A percentile compares a stretch with the other conserved stretches of the same genome.
These are phyloP conservation scores for Pammene fasciana DNA, from an alignment of 2,888 invertebrate genomes.

Conservation along the genomic window DNA sequence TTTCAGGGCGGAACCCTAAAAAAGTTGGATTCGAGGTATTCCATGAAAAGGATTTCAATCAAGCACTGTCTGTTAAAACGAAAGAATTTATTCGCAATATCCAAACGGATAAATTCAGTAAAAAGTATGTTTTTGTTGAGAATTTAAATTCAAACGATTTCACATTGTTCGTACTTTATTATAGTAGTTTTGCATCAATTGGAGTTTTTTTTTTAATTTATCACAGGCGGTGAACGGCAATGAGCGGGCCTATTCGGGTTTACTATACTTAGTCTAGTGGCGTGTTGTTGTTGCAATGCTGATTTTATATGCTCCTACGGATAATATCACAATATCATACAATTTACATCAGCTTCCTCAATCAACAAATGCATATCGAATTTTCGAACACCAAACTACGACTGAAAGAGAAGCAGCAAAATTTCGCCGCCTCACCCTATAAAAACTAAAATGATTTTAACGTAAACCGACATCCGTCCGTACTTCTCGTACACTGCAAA, in stretches of 20 bases:
- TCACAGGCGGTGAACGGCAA: no score
- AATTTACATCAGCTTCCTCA: no score
- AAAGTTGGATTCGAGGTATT: not conserved
- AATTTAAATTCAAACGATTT: not conserved
- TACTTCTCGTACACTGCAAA: slow-evolving; percentile 6
- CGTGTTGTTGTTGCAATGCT: no score
- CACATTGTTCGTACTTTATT: not conserved
- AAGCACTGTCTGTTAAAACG: slow-evolving; percentile 1
- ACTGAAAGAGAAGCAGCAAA: no score
- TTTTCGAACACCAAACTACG: no score
- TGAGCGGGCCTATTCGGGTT: no score
- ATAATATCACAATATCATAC: no score
- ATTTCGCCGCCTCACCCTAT: not conserved
- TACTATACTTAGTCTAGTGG: no score
- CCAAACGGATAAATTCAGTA: not conserved
- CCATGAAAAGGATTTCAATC: slow-evolving; percentile 10
- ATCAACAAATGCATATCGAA: no score
- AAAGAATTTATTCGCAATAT: slow-evolving; percentile 10
- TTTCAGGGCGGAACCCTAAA: not conserved
- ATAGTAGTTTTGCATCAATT: not conserved
- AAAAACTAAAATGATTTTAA: not conserved
- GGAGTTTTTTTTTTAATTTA: not conserved
- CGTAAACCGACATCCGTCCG: not conserved
- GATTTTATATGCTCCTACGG: no score
- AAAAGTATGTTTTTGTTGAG: not conserved